Conservation (phyloP, 2,888 invertebrate species). For the Ditula angustiorana region DNA sequence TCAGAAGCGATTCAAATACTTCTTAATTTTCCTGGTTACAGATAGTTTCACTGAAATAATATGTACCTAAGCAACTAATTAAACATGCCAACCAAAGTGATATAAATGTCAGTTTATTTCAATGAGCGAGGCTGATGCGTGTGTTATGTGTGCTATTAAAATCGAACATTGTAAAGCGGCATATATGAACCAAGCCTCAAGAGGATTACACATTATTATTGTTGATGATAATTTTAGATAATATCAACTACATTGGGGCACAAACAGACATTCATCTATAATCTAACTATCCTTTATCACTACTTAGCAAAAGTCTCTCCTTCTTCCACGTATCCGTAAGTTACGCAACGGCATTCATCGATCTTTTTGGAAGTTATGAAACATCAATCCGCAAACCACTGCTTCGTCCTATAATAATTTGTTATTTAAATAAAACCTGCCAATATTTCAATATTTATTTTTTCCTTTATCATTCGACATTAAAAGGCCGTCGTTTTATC, state of each 20-base stretch:
- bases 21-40: too few species aligned
- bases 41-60: too few species aligned
- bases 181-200: neutral
- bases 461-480: constrained; percentile 9
- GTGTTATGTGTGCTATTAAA: constrained; percentile 10
- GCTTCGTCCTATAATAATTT: neutral
- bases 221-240: too few species aligned
- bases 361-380: too few species aligned
- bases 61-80: neutral
- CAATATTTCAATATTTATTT: constrained; percentile 17
- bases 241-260: too few species aligned
- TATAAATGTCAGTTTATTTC: neutral
- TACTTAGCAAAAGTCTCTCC: too few species aligned
- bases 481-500: constrained; percentile 35
- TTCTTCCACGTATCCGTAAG: too few species aligned
- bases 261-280: too few species aligned
- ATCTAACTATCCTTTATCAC: too few species aligned
- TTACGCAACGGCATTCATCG: too few species aligned
- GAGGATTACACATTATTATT: neutral
- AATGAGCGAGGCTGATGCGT: constrained; percentile 7
- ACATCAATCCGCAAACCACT: too few species aligned
- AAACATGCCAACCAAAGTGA: neutral
- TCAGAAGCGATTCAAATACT: too few species aligned
- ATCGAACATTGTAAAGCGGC: constrained; percentile 5
- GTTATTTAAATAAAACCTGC: neutral